These are phyloP conservation scores for Oryzias dopingdopingensis DNA, from an alignment of 2,797 vertebrate genomes.

Conservation along the genomic window DNA sequence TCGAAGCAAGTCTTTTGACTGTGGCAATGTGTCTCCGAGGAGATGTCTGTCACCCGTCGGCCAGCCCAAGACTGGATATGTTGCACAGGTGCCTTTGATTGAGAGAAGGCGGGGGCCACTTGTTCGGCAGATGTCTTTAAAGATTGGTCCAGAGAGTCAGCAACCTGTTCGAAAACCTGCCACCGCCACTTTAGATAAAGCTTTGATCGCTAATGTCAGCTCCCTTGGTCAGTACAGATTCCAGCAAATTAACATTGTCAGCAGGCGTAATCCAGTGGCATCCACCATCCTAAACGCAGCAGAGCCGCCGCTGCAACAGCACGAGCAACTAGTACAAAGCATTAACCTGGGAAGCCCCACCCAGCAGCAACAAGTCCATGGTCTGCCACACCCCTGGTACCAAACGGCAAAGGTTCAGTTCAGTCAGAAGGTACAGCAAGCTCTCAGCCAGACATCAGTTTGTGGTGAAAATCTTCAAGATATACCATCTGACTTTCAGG, in stretches of 20 bases:
- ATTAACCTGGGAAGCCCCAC: slow-evolving; percentile 75
- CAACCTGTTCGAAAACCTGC: slow-evolving; percentile 72
- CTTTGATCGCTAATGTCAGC: slow-evolving; percentile 65
- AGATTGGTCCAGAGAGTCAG: slow-evolving; percentile 87
- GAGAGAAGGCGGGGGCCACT: slow-evolving; percentile 94
- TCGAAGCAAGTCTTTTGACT: slow-evolving; percentile 97
- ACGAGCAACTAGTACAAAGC: slow-evolving; percentile 74
- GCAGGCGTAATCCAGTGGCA: slow-evolving; percentile 59
- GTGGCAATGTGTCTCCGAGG: slow-evolving; percentile 82
- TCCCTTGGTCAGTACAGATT: slow-evolving; percentile 72
- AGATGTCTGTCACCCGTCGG: slow-evolving; percentile 74
- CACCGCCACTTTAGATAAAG: slow-evolving; percentile 71
- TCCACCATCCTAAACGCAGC: slow-evolving; percentile 70
- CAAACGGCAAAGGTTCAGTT: slow-evolving; percentile 73
- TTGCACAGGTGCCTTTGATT: slow-evolving; percentile 86
- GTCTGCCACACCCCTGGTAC: slow-evolving; percentile 81
- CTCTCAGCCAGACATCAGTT: slow-evolving; percentile 66
- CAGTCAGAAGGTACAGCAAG: slow-evolving; percentile 67
- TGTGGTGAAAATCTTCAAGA: slow-evolving; percentile 66
- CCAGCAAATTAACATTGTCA: slow-evolving; percentile 70
- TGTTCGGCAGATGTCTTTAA: slow-evolving; percentile 95
- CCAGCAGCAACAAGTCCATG: slow-evolving; percentile 78
- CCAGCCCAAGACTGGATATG: slow-evolving; percentile 66
- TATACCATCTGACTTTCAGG: slow-evolving; percentile 56
- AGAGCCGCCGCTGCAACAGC: slow-evolving; percentile 63